Conservation (phyloP, 2,888 invertebrate genomes). For the Sphecodes monilicornis region DNA sequence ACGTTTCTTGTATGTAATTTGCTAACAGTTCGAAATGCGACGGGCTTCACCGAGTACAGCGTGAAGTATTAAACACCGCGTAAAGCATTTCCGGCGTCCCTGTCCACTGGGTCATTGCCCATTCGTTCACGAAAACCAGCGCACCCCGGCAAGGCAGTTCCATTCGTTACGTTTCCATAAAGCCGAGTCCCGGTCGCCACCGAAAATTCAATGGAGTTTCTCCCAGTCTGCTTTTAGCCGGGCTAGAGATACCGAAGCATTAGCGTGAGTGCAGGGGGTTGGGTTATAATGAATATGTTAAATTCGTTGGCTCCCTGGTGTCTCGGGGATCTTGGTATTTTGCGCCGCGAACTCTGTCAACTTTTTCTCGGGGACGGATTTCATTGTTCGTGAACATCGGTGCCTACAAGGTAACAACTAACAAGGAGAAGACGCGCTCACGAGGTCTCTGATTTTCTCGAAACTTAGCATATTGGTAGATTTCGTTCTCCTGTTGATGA, state of each 20-base stretch:
- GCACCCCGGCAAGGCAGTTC: background rate
- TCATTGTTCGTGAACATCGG: slow-evolving; percentile 4
- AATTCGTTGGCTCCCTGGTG: slow-evolving; percentile 15
- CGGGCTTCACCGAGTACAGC: background rate
- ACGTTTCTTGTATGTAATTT: slow-evolving; percentile 1
- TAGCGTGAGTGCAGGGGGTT: slow-evolving; percentile 12
- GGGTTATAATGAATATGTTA: slow-evolving; percentile 55
- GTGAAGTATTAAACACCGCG: background rate
- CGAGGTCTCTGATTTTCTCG: too few species aligned
- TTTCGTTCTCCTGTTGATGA: too few species aligned
- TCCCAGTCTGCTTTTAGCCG: slow-evolving; percentile 13
- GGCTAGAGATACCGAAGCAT: slow-evolving; percentile 34
- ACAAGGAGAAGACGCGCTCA: too few species aligned
- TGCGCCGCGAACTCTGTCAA: background rate
- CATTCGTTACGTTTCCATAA: slow-evolving; percentile 17
- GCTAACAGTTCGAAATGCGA: background rate
- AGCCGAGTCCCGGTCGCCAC: background rate
- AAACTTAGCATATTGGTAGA: too few species aligned
- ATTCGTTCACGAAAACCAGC: background rate
- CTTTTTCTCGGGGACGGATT: background rate
- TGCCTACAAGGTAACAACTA: background rate
- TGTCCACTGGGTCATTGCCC: background rate
- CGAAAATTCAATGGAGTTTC: slow-evolving; percentile 47
- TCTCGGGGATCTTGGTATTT: slow-evolving; percentile 5
- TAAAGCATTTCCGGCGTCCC: slow-evolving; percentile 2